phyloP scores from a whole-genome alignment of 2,888 invertebrate genomes.

The Congeria kusceri region DNA sequence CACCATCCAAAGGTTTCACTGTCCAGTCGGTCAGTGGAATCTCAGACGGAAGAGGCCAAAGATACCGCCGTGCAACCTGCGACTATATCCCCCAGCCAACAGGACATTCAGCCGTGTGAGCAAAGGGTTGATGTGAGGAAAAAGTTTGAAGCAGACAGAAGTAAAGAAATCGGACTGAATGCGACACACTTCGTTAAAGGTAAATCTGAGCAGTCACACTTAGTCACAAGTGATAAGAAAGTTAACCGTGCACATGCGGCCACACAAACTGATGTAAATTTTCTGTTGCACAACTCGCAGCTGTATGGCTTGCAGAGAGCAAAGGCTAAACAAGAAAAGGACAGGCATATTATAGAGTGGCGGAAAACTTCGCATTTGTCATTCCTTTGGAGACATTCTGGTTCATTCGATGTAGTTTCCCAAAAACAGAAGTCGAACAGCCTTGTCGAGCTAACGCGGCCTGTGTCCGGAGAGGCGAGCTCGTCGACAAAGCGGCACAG shows the following conservation, averaged over 20 bases:
- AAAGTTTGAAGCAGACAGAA: conserved; percentile 49
- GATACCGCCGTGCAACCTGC: conserved; percentile 6
- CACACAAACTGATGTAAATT: conserved; percentile 45
- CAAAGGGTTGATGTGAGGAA: conserved; percentile 16
- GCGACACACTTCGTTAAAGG: conserved; percentile 23
- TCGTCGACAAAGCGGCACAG: conserved; percentile 67
- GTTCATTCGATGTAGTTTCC: conserved; percentile 56
- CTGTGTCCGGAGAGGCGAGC: conserved; percentile 58
- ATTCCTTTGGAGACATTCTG: conserved; percentile 66
- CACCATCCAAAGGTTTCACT: neutral
- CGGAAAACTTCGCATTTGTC: conserved; percentile 69
- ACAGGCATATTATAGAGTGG: conserved; percentile 71
- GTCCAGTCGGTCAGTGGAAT: conserved; percentile 16
- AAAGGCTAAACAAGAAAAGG: conserved; percentile 46
- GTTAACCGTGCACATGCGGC: conserved; percentile 3
- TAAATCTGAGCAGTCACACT: conserved; percentile 5
- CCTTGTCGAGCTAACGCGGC: conserved; percentile 72
- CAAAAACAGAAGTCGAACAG: conserved; percentile 74
- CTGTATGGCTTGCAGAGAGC: conserved; percentile 31
- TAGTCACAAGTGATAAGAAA: neutral
- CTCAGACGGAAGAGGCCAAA: conserved; percentile 27
- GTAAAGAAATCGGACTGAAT: conserved; percentile 50
- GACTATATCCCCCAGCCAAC: neutral
- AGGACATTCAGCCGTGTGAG: neutral
- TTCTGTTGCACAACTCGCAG: conserved; percentile 13